A percentile compares a stretch with the other conserved stretches of the same genome.
Evolutionary conservation across 1,140 invertebrate species (phyloP).

Genomic region (Papilio helenus): DNA sequence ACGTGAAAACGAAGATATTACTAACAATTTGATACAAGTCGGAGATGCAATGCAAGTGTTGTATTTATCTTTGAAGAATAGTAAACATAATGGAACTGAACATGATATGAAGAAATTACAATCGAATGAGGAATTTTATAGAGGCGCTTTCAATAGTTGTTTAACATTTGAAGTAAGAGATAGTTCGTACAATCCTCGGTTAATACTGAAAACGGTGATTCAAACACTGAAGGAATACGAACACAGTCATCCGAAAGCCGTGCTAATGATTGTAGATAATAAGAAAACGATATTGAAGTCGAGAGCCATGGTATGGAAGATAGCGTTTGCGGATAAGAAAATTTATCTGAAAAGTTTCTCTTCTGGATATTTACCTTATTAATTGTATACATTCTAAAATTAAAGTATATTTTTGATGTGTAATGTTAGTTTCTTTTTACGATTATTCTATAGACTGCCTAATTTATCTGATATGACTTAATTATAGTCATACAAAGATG

Average conservation of each 20-base stretch:
- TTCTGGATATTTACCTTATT: slow-evolving; percentile 35
- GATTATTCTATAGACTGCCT: background rate
- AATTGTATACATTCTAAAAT: background rate
- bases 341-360: slow-evolving; percentile 29
- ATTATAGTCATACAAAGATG: too few relatives aligned
- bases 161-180: slow-evolving; percentile 4
- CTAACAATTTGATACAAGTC: slow-evolving; percentile 13
- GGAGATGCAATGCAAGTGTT: slow-evolving; percentile 11
- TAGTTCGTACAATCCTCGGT: slow-evolving; percentile 3
- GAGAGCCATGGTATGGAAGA: slow-evolving; percentile 25
- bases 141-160: slow-evolving; percentile 18
- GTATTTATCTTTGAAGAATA: slow-evolving; percentile 13
- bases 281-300: slow-evolving; percentile 12
- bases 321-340: slow-evolving; percentile 21
- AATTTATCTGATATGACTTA: too few relatives aligned
- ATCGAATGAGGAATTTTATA: background rate
- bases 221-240: slow-evolving; percentile 14
- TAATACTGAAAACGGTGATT: background rate
- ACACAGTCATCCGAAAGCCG: slow-evolving; percentile 7
- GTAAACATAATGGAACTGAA: background rate
- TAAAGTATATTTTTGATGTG: background rate
- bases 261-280: slow-evolving; percentile 27
- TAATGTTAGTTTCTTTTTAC: background rate
- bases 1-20: background rate
- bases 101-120: background rate